Evolutionary conservation across 1,140 invertebrate genomes (phyloP).

Genomic region (Argopecten irradians): DNA sequence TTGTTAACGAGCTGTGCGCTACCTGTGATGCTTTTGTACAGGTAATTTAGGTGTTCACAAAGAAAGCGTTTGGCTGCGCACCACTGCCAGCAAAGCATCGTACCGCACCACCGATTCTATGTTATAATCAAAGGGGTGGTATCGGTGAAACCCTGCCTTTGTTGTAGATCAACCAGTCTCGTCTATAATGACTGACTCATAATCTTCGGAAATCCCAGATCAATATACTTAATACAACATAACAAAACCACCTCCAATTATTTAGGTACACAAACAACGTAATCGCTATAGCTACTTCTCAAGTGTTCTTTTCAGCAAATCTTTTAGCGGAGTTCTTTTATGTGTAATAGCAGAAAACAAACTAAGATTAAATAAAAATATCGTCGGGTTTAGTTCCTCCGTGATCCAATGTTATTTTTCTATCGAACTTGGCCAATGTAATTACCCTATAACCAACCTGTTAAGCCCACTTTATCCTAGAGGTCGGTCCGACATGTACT

Average conservation of each 20-base stretch:
- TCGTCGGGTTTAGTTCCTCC: not conserved
- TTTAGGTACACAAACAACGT: slow-evolving; percentile 10
- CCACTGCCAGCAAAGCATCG: not conserved
- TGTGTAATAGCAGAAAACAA: not conserved
- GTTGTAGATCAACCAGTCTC: not conserved
- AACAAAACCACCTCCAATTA: not conserved
- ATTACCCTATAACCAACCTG: not conserved
- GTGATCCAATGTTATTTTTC: not conserved
- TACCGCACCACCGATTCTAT: not conserved
- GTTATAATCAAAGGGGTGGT: not conserved
- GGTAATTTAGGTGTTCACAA: not conserved
- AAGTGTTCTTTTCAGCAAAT: not conserved
- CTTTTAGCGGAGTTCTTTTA: not conserved
- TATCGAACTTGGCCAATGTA: not conserved
- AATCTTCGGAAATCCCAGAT: slow-evolving; percentile 7
- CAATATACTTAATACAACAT: not conserved
- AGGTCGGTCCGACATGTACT: not conserved
- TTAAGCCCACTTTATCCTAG: not conserved
- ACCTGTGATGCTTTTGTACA: not conserved
- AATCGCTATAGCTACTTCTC: not conserved
- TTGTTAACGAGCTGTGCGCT: not conserved
- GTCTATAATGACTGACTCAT: not conserved
- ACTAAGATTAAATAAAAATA: not conserved
- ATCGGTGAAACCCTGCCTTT: not conserved
- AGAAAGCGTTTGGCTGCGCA: not conserved